Conservation (phyloP, 2,797 vertebrate genomes). For the Onychomys leucogaster region DNA sequence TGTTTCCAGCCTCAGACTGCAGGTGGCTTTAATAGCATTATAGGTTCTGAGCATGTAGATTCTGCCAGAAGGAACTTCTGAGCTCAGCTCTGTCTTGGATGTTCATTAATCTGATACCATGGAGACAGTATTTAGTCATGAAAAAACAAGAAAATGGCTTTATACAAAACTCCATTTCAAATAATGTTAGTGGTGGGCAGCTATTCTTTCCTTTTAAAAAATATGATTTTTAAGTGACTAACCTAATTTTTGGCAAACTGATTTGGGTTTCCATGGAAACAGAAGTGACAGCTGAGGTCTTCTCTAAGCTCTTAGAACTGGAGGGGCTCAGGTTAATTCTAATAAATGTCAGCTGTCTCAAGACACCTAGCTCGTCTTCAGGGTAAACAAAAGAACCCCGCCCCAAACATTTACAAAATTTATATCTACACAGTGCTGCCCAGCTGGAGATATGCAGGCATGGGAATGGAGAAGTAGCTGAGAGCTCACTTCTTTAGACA, state of each 20-base stretch:
- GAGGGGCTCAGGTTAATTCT: slow-evolving; percentile 71
- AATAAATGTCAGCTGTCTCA: slow-evolving; percentile 71
- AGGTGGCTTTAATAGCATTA: background rate
- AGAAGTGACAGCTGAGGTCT: slow-evolving; percentile 67
- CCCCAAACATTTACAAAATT: slow-evolving; percentile 59
- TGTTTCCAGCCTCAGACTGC: background rate
- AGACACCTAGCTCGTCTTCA: background rate
- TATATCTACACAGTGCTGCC: background rate
- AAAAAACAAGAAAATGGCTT: slow-evolving; percentile 57
- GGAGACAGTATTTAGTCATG: slow-evolving; percentile 72
- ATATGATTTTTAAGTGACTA: slow-evolving; percentile 61
- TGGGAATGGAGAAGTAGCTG: background rate
- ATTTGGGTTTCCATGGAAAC: slow-evolving; percentile 77
- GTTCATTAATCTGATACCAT: slow-evolving; percentile 76
- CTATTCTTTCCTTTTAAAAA: slow-evolving; percentile 37
- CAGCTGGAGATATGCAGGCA: background rate
- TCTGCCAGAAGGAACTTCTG: slow-evolving; percentile 48
- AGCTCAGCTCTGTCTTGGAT: slow-evolving; percentile 18
- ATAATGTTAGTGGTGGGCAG: slow-evolving; percentile 5
- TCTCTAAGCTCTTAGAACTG: slow-evolving; percentile 57
- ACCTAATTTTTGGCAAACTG: slow-evolving; percentile 66
- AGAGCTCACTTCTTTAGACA: background rate
- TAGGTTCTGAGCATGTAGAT: background rate
- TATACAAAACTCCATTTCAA: slow-evolving; percentile 65
- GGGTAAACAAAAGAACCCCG: slow-evolving; percentile 50